Base-by-base conservation (phyloP, 2,888 invertebrate species). In the Lasioglossum morio region DNA sequence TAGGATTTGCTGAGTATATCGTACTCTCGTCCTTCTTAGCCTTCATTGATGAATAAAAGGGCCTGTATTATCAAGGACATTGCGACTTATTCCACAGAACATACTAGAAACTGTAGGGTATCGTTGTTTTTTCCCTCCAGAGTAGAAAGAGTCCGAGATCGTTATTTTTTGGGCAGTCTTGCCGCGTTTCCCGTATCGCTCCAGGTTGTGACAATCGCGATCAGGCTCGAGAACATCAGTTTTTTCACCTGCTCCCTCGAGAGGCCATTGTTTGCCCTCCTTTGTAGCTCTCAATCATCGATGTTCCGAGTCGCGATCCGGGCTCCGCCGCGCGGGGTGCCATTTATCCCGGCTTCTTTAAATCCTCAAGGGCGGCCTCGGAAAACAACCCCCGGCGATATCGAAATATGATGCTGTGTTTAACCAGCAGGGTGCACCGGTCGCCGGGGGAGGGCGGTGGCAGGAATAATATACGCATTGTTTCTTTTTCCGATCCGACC, bases 271-370 rank as follows among this genome's bases (percentile, higher is more conserved):
- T 86, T 85, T 82, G 70, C 46, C 74, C 74, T 77, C 63, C 23
- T 79, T 77, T 79, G 57, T 82, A 53, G 14, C 53, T 69, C 30
- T 75, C 76, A 75, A 86, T 86, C 81, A 72, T 66, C n/a, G 72
- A 73, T n/a, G 72, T 72, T 85, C 75, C 75, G 81, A 81, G 72
- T 81, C 75, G 86, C 57, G 79, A 86, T 75, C 77, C 73, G 79
- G 73, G 37, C 63, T 43, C 53, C 69, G 23, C 81, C 75, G 84
- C 84, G 75, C 77, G 75, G 87, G 87, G 79, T 69, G 87, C 87
- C 87, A 79, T 82, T 87, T 84, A 87, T 87, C 79, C 81, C 48
- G 79, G 81, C 76, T 87, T 87, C 87, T 87, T 85, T 78, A 86
- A 84, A 87, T 85, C 77, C 81, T 77, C 81, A 83, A 88, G 81